Conservation (phyloP, 2,888 invertebrate species). For the Carabus problematicus region DNA sequence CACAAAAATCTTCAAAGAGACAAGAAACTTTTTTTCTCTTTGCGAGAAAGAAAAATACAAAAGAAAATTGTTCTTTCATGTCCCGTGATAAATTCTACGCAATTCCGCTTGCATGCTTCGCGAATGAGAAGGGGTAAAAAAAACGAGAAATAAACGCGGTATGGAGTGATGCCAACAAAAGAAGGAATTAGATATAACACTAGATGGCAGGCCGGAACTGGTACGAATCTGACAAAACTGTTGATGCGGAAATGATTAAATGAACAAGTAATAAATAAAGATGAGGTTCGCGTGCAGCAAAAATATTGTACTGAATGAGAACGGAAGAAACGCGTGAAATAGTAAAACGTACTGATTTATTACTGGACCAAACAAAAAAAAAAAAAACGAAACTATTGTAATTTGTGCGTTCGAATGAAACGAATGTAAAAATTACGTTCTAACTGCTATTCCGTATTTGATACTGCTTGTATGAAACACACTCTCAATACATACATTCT, state of each 20-base stretch:
- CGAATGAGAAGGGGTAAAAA: constrained; percentile 30
- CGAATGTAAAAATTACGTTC: not conserved
- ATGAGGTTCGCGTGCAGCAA: constrained; percentile 20
- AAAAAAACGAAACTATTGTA: constrained; percentile 13
- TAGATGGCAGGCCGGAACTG: constrained; percentile 1
- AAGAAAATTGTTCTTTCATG: constrained; percentile 41
- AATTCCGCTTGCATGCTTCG: constrained; percentile 30
- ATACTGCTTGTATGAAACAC: too few species aligned
- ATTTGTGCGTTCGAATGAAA: constrained; percentile 5
- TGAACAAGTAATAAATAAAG: constrained; percentile 38
- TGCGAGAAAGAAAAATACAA: constrained; percentile 29
- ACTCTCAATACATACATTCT: too few species aligned
- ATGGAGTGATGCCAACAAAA: constrained; percentile 34
- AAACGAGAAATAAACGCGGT: constrained; percentile 9
- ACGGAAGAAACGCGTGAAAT: constrained; percentile 8
- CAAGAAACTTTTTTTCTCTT: constrained; percentile 16
- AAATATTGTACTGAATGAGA: constrained; percentile 24
- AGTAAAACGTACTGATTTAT: constrained; percentile 18
- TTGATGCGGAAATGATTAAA: constrained; percentile 41
- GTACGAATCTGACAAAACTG: constrained; percentile 36
- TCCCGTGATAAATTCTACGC: constrained; percentile 38
- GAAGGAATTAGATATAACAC: constrained; percentile 37
- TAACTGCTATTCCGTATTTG: too few species aligned
- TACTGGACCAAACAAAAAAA: constrained; percentile 10
- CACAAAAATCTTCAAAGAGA: constrained; percentile 33